These are phyloP conservation scores for Agrypnia vestita DNA, from an alignment of 1,140 invertebrate species.

Conservation along the genomic window DNA sequence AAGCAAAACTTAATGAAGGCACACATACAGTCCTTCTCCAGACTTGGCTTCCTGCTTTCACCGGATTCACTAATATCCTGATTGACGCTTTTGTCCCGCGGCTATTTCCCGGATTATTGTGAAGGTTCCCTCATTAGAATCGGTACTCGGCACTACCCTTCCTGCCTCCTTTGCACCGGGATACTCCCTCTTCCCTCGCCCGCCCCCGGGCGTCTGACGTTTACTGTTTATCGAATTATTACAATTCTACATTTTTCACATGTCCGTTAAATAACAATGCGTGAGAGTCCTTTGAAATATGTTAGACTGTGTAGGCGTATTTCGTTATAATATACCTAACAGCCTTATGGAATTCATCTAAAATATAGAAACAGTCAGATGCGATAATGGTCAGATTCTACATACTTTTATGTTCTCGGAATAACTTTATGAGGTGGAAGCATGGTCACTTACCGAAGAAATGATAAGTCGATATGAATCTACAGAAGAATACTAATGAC, in stretches of 20 bases:
- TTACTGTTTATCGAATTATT: conserved; percentile 52
- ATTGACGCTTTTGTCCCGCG: conserved; percentile 59
- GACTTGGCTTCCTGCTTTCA: conserved; percentile 43
- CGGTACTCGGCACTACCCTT: conserved; percentile 23
- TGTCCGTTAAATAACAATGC: conserved; percentile 6
- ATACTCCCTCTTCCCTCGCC: neutral
- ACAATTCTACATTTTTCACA: conserved; percentile 38
- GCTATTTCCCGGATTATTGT: conserved; percentile 59
- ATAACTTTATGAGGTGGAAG: too few species aligned
- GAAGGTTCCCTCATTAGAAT: conserved; percentile 55
- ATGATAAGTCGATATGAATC: too few species aligned
- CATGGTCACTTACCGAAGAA: too few species aligned
- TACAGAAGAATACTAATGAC: too few species aligned
- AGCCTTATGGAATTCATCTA: too few species aligned
- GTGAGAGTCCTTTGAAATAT: too few species aligned
- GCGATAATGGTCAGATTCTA: too few species aligned
- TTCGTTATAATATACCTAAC: too few species aligned
- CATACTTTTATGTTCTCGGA: too few species aligned
- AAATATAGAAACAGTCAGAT: too few species aligned
- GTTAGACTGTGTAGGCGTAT: too few species aligned
- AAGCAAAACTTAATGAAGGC: conserved; percentile 32
- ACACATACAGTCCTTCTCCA: conserved; percentile 1
- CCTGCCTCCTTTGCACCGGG: neutral
- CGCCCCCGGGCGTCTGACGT: conserved; percentile 26
- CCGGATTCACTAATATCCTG: conserved; percentile 60